Evolutionary conservation across 2,113 vertebrate genomes (phyloP).

Genomic region (Oreochromis spilurus): DNA sequence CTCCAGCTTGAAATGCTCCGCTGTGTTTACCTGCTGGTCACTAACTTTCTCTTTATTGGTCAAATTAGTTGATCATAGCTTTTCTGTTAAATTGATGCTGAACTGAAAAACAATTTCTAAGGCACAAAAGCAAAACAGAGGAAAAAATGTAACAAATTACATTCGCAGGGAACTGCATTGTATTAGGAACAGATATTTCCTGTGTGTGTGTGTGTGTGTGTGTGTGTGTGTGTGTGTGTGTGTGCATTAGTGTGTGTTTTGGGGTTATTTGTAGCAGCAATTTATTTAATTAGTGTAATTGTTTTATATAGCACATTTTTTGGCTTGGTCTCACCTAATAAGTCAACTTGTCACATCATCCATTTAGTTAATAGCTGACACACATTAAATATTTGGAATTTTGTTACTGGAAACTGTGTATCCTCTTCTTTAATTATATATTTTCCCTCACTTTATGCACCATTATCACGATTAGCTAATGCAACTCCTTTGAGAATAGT

Average conservation of each 20-base stretch:
- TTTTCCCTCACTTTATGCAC: not conserved
- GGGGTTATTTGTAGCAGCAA: not conserved
- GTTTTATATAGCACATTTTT: not conserved
- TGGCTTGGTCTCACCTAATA: not conserved
- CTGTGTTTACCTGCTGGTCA: not conserved
- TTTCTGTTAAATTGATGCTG: not conserved
- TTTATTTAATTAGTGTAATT: not conserved
- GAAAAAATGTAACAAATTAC: not conserved
- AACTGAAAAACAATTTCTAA: not conserved
- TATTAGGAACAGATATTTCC: not conserved
- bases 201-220: not conserved
- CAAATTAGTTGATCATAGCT: not conserved
- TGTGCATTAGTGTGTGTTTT: not conserved
- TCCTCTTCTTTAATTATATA: not conserved
- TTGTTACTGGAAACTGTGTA: not conserved
- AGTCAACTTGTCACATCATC: not conserved
- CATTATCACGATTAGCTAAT: not conserved
- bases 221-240: not conserved
- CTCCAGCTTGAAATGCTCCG: accelerated
- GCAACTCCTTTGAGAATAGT: not conserved
- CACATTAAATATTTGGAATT: not conserved
- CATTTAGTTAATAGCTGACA: not conserved
- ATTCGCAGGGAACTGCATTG: accelerated
- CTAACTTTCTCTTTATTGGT: not conserved
- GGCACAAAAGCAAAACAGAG: not conserved